phyloP scores from a whole-genome alignment of 2,113 vertebrate species.

The Gambusia holbrooki region DNA sequence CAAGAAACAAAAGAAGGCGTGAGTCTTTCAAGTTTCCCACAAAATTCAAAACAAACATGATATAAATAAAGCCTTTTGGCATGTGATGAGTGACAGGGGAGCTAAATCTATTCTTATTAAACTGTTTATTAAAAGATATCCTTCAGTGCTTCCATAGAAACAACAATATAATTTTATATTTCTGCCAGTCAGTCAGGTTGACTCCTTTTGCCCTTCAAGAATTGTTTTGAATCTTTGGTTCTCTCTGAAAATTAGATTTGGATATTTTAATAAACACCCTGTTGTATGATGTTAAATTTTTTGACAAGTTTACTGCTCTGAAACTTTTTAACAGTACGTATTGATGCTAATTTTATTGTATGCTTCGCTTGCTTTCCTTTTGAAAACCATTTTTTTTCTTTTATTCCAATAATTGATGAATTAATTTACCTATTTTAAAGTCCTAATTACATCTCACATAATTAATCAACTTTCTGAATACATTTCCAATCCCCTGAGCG shows the following conservation, averaged over 20 bases:
- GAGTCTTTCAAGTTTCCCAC: conserved; percentile 8
- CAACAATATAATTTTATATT: background rate
- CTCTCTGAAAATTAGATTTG: background rate
- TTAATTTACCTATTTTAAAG: conserved; percentile 15
- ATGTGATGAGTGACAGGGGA: conserved; percentile 46
- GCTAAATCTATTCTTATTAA: conserved; percentile 16
- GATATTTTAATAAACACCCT: background rate
- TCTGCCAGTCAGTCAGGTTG: conserved; percentile 21
- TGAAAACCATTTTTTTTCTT: conserved; percentile 12
- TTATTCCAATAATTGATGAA: conserved; percentile 23
- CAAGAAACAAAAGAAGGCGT: background rate
- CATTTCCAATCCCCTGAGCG: conserved; percentile 12
- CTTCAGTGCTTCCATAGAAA: conserved; percentile 9
- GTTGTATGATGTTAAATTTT: too few species aligned
- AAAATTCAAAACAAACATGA: conserved; percentile 29
- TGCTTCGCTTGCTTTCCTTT: background rate
- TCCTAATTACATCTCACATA: conserved; percentile 10
- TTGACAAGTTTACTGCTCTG: background rate
- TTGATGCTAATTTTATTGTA: background rate
- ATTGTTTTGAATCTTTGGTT: background rate
- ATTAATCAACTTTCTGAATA: conserved; percentile 24
- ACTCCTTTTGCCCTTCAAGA: background rate
- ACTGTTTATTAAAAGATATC: conserved; percentile 39
- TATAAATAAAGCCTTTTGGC: conserved; percentile 37
- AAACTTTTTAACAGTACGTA: background rate